These are phyloP conservation scores for Psittacula cyanocephala DNA, from an alignment of 2,113 vertebrate species.

Conservation along the genomic window DNA sequence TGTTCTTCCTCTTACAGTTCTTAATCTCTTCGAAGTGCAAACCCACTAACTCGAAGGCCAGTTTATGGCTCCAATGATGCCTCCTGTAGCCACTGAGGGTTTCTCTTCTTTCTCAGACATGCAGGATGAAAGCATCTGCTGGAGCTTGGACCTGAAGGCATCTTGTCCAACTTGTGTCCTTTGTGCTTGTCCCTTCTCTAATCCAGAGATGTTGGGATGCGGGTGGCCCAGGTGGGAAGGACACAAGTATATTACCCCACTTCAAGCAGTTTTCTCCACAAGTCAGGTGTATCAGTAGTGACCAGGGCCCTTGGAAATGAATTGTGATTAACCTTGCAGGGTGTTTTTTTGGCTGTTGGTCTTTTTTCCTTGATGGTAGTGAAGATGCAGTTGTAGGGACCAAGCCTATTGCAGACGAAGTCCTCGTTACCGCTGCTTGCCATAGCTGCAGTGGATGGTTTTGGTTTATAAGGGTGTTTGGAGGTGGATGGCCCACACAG, in stretches of 20 bases:
- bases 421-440: neutral
- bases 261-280: neutral
- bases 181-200: neutral
- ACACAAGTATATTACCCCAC: neutral
- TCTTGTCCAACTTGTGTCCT: neutral
- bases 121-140: neutral
- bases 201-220: neutral
- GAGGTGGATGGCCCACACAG: neutral
- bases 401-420: neutral
- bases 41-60: neutral
- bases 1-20: neutral
- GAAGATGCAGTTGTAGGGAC: neutral
- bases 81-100: neutral
- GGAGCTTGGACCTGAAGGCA: neutral
- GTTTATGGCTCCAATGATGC: neutral
- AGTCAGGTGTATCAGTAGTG: neutral
- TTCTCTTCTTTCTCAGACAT: neutral
- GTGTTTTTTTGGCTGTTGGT: neutral
- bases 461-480: slow-evolving; percentile 13
- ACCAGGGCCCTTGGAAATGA: slow-evolving; percentile 23
- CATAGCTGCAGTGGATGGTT: neutral
- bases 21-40: neutral
- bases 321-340: neutral
- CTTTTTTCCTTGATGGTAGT: neutral
- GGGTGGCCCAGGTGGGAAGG: neutral